These are phyloP conservation scores for Halisarca cf. caerulea DNA, from an alignment of 37 sponge, comb jelly and placozoan species.

Conservation along the genomic window DNA sequence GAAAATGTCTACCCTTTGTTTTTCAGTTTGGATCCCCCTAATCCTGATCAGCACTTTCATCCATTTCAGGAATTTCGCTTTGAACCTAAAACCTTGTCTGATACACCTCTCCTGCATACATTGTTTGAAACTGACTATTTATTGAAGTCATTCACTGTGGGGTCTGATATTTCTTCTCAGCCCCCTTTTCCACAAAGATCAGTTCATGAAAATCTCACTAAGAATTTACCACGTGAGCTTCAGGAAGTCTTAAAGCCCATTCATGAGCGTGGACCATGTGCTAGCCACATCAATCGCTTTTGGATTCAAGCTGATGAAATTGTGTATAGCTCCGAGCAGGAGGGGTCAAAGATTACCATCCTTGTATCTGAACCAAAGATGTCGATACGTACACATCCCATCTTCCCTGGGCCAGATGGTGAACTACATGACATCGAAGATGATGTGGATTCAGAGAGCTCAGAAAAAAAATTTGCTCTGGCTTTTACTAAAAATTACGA, in stretches of 20 bases:
- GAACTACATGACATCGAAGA: conserved; percentile 51
- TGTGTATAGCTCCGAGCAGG: neutral
- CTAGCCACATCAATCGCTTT: conserved; percentile 28
- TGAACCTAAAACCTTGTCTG: conserved; percentile 17
- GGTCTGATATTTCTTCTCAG: conserved; percentile 61
- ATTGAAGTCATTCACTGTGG: conserved; percentile 71
- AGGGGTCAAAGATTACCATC: neutral
- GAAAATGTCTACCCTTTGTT: conserved; percentile 25
- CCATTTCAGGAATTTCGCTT: conserved; percentile 74
- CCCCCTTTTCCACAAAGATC: conserved; percentile 71
- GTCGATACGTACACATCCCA: conserved; percentile 41
- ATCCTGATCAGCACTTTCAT: conserved; percentile 46
- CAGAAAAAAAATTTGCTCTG: conserved; percentile 63
- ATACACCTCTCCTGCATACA: conserved; percentile 54
- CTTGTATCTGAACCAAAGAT: conserved; percentile 39
- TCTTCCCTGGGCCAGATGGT: conserved; percentile 55
- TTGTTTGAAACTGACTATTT: conserved; percentile 75
- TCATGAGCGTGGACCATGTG: conserved; percentile 30
- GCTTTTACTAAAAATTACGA: conserved; percentile 61
- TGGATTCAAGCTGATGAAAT: conserved; percentile 80
- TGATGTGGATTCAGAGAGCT: conserved; percentile 61
- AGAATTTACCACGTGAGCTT: conserved; percentile 49
- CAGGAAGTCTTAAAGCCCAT: conserved; percentile 48
- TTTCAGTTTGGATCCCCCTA: conserved; percentile 75
- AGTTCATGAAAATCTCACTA: conserved; percentile 31